These are phyloP conservation scores for Trachurus trachurus DNA, from an alignment of 2,797 vertebrate species.

Conservation along the genomic window DNA sequence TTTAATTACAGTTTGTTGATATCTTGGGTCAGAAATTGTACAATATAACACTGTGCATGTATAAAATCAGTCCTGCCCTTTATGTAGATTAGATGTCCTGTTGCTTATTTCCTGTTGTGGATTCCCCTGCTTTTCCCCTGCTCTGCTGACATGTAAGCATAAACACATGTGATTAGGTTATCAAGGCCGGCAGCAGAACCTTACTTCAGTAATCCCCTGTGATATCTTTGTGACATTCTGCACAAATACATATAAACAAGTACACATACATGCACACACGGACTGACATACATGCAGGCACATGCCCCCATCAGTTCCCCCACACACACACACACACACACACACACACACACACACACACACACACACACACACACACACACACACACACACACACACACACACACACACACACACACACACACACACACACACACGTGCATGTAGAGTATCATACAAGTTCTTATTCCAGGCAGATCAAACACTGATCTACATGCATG, in stretches of 20 bases:
- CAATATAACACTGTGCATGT: not conserved
- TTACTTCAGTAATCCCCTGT: conserved; percentile 44
- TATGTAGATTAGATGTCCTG: not conserved
- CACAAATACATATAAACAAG: conserved; percentile 24
- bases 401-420: not conserved
- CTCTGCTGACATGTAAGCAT: conserved; percentile 35
- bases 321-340: not conserved
- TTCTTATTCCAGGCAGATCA: conserved; percentile 66
- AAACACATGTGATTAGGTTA: conserved; percentile 38
- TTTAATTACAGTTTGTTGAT: not conserved
- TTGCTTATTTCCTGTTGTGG: conserved; percentile 11
- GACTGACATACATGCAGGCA: not conserved
- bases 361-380: not conserved
- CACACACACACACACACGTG: not conserved
- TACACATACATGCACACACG: not conserved
- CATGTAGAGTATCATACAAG: conserved; percentile 3
- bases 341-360: not conserved
- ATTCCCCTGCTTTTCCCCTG: not conserved
- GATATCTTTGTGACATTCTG: conserved; percentile 11
- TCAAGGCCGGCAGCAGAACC: not conserved
- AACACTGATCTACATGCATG: conserved; percentile 72
- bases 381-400: not conserved
- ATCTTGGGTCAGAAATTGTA: not conserved
- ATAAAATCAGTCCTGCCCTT: not conserved
- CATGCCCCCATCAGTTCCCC: not conserved